Percentiles rank a stretch among this genome's conserved stretches.
Conservation (phyloP, 2,797 vertebrate species). For the Ibycter americanus region DNA sequence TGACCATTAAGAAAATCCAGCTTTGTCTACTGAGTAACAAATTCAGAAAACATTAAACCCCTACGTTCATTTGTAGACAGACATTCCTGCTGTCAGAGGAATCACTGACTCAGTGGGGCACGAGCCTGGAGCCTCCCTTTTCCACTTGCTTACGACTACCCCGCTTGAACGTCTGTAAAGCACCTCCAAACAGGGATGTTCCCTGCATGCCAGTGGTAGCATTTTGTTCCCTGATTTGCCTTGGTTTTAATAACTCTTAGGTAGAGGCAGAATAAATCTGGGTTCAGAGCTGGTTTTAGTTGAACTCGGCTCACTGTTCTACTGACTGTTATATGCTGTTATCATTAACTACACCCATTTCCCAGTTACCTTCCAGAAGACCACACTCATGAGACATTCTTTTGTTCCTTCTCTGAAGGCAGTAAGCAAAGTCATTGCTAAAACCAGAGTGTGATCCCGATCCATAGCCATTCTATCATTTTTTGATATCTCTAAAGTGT, state of each 20-base stretch:
- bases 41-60: neutral
- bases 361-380: neutral
- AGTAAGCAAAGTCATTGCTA: neutral
- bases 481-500: neutral
- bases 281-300: neutral
- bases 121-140: neutral
- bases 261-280: neutral
- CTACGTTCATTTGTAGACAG: neutral
- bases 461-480: neutral
- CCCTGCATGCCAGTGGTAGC: accelerated
- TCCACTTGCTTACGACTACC: neutral
- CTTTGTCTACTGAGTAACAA: neutral
- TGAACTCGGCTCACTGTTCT: neutral
- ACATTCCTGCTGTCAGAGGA: neutral
- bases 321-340: neutral
- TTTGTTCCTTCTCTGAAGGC: neutral
- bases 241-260: neutral
- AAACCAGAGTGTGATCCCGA: neutral
- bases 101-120: neutral
- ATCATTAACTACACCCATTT: neutral
- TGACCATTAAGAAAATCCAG: neutral
- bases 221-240: neutral
- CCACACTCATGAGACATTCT: neutral
- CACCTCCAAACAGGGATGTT: neutral
- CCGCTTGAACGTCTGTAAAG: neutral